These are phyloP conservation scores for Luidia sarsii DNA, from an alignment of 53 echinoderm and acorn worm genomes.

Conservation along the genomic window DNA sequence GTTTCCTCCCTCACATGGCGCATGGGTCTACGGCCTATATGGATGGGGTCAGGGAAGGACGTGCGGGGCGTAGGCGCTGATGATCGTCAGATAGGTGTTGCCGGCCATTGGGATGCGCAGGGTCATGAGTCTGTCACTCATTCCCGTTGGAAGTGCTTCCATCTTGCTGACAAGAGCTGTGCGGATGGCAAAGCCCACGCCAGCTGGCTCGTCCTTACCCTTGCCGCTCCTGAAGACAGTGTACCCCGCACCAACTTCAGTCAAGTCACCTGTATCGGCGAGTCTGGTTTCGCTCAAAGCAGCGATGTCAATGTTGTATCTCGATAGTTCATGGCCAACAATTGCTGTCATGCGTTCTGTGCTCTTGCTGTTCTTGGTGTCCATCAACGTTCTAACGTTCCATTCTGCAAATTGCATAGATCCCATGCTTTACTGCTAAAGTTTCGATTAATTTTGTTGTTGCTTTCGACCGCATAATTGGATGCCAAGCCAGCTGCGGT, in stretches of 20 bases:
- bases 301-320: constrained; percentile 26
- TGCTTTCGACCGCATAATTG: constrained; percentile 3
- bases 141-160: not conserved
- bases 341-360: constrained; percentile 26
- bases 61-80: constrained; percentile 42
- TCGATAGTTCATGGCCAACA: not conserved
- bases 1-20: too few species aligned
- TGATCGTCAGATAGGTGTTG: not conserved
- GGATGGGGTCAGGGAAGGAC: too few species aligned
- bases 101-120: not conserved
- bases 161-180: not conserved
- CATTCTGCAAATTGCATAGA: not conserved
- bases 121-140: constrained; percentile 39
- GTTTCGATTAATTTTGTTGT: constrained; percentile 1
- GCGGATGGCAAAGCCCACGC: constrained; percentile 29
- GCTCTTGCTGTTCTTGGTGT: not conserved
- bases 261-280: not conserved
- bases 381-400: constrained; percentile 46
- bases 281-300: constrained; percentile 23
- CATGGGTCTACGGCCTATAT: too few species aligned
- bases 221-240: constrained; percentile 37
- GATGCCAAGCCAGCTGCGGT: constrained; percentile 14
- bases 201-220: not conserved
- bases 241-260: constrained; percentile 26
- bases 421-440: not conserved